A percentile compares a stretch with the other conserved stretches of the same genome.
phyloP scores from a whole-genome alignment of 2,113 vertebrate genomes.

The Acrocephalus kingi region DNA sequence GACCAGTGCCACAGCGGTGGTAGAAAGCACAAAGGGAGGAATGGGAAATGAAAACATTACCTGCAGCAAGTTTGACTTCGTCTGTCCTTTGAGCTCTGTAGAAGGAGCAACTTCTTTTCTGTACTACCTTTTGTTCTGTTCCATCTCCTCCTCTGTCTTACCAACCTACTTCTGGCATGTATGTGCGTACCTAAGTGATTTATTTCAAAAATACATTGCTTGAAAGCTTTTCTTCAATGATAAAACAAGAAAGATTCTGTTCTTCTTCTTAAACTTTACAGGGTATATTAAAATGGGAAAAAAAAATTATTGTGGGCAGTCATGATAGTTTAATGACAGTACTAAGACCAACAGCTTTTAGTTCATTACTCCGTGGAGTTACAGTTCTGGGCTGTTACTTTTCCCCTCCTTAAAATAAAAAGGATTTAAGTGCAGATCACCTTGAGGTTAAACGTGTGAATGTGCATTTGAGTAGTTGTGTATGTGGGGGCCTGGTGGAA shows the following conservation, averaged over 20 bases:
- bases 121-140: background rate
- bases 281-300: background rate
- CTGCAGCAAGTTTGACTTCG: background rate
- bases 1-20: background rate
- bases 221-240: background rate
- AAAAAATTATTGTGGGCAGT: background rate
- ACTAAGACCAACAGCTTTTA: constrained; percentile 15
- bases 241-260: background rate
- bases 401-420: constrained; percentile 4
- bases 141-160: background rate
- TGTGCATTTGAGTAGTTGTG: background rate
- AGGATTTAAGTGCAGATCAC: background rate
- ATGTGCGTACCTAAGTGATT: background rate
- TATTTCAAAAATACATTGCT: background rate
- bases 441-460: background rate
- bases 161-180: background rate
- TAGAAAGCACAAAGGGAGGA: background rate
- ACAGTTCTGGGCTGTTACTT: background rate
- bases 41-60: background rate
- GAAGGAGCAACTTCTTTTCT: background rate
- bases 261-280: background rate
- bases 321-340: constrained; percentile 1
- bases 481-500: background rate
- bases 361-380: background rate
- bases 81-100: background rate